Evolutionary conservation across 2,113 vertebrate species (phyloP).

Genomic region (Amazona guildingii): DNA sequence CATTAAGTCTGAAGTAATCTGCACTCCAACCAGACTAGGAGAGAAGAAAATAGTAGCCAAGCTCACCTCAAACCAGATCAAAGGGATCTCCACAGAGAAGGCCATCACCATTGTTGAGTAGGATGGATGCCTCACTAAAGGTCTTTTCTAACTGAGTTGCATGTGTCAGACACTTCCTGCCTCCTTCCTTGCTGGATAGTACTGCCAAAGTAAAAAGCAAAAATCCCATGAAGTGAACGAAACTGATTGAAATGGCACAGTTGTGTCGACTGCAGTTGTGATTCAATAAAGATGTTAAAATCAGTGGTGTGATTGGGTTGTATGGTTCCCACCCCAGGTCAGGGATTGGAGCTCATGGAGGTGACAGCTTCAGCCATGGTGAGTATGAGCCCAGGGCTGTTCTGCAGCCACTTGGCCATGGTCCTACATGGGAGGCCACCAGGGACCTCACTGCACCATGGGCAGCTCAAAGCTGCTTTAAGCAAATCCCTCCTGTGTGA

Average conservation of each 20-base stretch:
- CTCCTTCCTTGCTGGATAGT: not conserved
- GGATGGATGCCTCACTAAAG: not conserved
- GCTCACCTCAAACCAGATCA: conserved; percentile 60
- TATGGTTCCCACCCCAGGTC: not conserved
- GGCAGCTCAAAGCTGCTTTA: not conserved
- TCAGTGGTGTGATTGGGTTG: not conserved
- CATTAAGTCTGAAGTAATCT: conserved; percentile 64
- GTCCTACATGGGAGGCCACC: not conserved
- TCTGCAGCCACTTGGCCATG: not conserved
- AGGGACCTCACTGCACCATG: not conserved
- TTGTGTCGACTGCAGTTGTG: not conserved
- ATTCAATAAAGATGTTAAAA: conserved; percentile 54
- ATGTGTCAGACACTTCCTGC: not conserved
- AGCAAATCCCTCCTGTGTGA: not conserved
- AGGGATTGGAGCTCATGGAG: accelerated
- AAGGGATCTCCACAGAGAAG: conserved; percentile 66
- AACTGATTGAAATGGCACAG: not conserved
- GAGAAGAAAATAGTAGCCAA: conserved; percentile 68
- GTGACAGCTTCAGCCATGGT: accelerated
- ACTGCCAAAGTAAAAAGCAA: not conserved
- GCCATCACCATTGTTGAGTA: conserved; percentile 20
- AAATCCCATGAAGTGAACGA: not conserved
- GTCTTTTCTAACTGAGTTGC: not conserved
- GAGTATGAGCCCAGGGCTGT: not conserved
- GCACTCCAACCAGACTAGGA: conserved; percentile 41